Conservation (phyloP, 2,113 vertebrate genomes). For the rat (Rattus norvegicus) region DNA sequence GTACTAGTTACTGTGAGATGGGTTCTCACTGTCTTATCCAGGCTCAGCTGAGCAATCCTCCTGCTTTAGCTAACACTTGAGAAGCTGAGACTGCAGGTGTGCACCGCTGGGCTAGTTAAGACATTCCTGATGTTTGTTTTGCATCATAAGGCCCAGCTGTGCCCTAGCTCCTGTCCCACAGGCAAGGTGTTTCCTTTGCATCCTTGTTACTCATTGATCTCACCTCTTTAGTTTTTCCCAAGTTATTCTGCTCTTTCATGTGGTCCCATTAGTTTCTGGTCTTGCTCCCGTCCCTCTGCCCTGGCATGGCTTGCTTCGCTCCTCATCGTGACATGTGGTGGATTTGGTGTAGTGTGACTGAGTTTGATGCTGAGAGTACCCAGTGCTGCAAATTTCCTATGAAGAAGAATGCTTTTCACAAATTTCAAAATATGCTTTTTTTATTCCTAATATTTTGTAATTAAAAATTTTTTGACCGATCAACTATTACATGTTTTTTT, state of each 20-base stretch:
- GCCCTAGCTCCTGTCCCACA: neutral
- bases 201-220: neutral
- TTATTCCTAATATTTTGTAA: neutral
- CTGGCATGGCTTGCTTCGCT: neutral
- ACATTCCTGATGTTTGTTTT: neutral
- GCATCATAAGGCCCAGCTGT: neutral
- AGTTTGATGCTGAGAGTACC: neutral
- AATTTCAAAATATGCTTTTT: neutral
- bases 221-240: neutral
- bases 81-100: neutral
- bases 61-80: neutral
- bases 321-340: neutral
- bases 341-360: neutral
- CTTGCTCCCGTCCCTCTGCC: neutral
- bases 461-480: neutral
- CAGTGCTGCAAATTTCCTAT: neutral
- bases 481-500: neutral
- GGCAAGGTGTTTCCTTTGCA: neutral
- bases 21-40: neutral
- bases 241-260: neutral
- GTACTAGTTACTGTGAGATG: neutral
- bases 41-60: neutral
- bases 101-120: neutral
- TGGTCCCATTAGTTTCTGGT: neutral
- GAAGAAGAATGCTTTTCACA: neutral